A percentile compares a stretch with the other conserved stretches of the same genome.
These are phyloP conservation scores for Andrena hattorfiana DNA, from an alignment of 2,888 invertebrate species.

Conservation along the genomic window DNA sequence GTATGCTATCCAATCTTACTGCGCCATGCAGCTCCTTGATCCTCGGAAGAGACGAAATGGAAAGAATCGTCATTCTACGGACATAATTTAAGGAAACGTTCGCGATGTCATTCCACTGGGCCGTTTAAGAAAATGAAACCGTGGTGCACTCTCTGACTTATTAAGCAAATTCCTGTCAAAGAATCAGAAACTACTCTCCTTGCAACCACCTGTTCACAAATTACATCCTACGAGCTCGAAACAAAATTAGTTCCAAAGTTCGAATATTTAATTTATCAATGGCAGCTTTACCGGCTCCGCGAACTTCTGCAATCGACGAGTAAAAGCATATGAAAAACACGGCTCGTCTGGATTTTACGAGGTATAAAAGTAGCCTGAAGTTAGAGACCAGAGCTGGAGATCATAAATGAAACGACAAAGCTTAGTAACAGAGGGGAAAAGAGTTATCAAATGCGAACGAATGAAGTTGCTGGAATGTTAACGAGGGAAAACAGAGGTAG, in stretches of 20 bases:
- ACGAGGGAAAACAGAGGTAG: background rate
- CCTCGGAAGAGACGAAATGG: background rate
- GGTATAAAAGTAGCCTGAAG: background rate
- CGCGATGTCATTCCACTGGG: background rate
- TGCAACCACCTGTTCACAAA: background rate
- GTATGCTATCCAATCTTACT: slow-evolving; percentile 14
- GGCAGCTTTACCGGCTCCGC: background rate
- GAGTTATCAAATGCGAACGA: background rate
- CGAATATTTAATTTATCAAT: background rate
- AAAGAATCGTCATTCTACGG: background rate
- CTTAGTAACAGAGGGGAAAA: background rate
- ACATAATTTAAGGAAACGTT: background rate
- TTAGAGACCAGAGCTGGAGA: background rate
- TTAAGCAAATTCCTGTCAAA: background rate
- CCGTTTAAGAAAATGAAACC: slow-evolving; percentile 10
- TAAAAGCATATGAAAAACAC: background rate
- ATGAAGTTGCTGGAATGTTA: slow-evolving; percentile 12
- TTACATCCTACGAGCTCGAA: background rate
- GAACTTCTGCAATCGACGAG: background rate
- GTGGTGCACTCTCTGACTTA: background rate
- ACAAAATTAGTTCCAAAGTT: slow-evolving; percentile 1
- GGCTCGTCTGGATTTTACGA: background rate
- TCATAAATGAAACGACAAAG: slow-evolving; percentile 9
- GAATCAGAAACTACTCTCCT: background rate
- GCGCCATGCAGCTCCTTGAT: slow-evolving; percentile 13